Evolutionary conservation across 1,140 invertebrate species (phyloP), one percentile per base, ranked within the genome.

Genomic region (Galleria mellonella): DNA sequence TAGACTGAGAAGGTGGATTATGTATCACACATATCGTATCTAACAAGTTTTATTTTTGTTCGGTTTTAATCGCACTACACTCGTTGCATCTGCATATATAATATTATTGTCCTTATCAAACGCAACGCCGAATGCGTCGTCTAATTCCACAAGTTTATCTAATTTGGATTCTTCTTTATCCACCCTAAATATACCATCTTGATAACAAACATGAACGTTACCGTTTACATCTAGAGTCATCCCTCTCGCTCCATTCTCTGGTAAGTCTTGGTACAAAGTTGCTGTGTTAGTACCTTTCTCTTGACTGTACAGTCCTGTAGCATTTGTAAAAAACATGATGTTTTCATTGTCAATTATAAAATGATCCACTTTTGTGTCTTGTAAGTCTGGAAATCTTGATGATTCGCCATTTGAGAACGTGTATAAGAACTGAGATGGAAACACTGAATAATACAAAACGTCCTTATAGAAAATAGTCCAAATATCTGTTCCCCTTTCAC

Each of bases 51-150:
- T 69, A 32, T 66, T 32, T 39, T 55, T 61, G 53, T 61, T 70
- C 9, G 61, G 56, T 43, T 55, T 62, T 15, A 79, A 48, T 33
- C 65, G 54, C 0, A 65, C 39, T 9, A 83, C 14, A 13, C 43
- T 69, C 9, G 36, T 62, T 1, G 55, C 68, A 52, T 83, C 68
- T 4, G 76, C 62, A 42, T 77, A 83, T 35, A 83, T 47, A 10
- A 82, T 66, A 52, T 79, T 68, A 49, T 79, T 72, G 5, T 62
- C 57, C 37, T 47, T 62, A 47, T 81, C 79, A 48, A 83, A 79
- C 4, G 73, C 63, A 7, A 79, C 32, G 9, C 76, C 74, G 38
- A 75, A 81, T 0, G 50, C 58, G 23, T 81, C 76, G 31, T 71
- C 49, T 4, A 72, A 11, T 12, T 56, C 55, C 0, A 70, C n/a